These are phyloP conservation scores for Coelopa pilipes DNA, from an alignment of 2,888 invertebrate genomes.

Conservation along the genomic window DNA sequence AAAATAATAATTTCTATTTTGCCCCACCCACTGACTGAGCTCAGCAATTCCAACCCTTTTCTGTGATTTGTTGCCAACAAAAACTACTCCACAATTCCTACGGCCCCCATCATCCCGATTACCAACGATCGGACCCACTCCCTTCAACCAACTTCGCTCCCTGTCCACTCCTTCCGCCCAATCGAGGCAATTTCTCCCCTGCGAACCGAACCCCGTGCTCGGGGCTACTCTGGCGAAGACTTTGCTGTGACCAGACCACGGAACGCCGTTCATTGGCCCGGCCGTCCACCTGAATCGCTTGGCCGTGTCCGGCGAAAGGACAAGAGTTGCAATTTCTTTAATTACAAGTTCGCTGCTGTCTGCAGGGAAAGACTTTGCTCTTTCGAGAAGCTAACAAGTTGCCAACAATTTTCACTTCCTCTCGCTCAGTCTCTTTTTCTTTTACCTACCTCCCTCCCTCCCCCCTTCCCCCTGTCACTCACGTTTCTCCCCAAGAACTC, in stretches of 20 bases:
- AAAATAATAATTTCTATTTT: background rate
- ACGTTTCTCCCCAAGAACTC: background rate
- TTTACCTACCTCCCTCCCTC: background rate
- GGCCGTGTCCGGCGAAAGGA: background rate
- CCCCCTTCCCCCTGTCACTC: background rate
- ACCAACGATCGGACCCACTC: no score
- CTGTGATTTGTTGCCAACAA: no score
- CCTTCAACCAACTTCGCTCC: no score
- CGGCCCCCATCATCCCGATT: background rate
- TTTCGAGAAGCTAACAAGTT: background rate
- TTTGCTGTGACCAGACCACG: no score
- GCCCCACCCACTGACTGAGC: conserved; percentile 11
- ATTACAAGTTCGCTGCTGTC: background rate
- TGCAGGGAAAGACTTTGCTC: background rate
- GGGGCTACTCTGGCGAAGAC: no score
- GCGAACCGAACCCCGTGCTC: no score
- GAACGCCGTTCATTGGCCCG: no score
- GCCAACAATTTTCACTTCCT: background rate
- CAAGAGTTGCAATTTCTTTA: conserved; percentile 17
- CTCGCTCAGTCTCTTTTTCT: background rate
- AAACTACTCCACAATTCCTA: background rate
- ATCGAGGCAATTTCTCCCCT: no score
- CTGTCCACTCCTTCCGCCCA: no score
- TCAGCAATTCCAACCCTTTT: background rate
- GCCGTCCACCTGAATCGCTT: background rate